Evolutionary conservation across 2,888 invertebrate species (phyloP), one percentile per base, ranked within the genome.

Genomic region (Anthophora plumipes): DNA sequence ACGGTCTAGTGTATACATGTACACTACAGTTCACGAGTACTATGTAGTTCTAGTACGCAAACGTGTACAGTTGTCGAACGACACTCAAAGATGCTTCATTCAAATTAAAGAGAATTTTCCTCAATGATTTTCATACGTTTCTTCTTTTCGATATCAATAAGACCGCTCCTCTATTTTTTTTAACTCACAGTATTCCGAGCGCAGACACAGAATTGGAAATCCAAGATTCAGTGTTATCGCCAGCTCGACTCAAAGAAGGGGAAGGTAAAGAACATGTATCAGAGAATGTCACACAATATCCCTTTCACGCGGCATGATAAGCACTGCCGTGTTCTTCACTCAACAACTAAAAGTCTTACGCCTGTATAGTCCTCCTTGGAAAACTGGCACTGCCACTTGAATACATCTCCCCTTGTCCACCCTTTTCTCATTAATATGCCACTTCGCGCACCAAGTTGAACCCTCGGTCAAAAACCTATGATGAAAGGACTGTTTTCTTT

Each of bases 241-340:
- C 60, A 12, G 22, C 59, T 43, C 70, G 46, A 22, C 37, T 54
- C 12, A 14, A n/a, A 60, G 17, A 75, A 70, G 71, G 39, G 46
- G 54, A 61, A n/a, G 31, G 60, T 54, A 70, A 54, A 75, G 46
- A 61, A 43, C 70, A 61, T 70, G 70, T 70, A 46, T 22, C 43
- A 60, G 46, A 52, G 54, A 61, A 75, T 59, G 46, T 75, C 39
- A 14, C 70, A 75, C 71, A 70, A 75, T 75, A 75, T 61, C 60
- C 70, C 74, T 75, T 75, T 75, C 74, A 75, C 60, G 70, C 74
- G 61, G 71, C 43, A 61, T 6, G 74, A 75, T 75, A 75, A 70
- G 71, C 70, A 22, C 60, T 60, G 14, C 59, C 74, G 17, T 70
- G 54, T 70, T 75, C 70, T 70, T 61, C 43, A 75, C 39, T 41